Evolutionary conservation across 2,888 invertebrate genomes (phyloP), one percentile per base, ranked within the genome.

Genomic region (Chrysodeixis includens): DNA sequence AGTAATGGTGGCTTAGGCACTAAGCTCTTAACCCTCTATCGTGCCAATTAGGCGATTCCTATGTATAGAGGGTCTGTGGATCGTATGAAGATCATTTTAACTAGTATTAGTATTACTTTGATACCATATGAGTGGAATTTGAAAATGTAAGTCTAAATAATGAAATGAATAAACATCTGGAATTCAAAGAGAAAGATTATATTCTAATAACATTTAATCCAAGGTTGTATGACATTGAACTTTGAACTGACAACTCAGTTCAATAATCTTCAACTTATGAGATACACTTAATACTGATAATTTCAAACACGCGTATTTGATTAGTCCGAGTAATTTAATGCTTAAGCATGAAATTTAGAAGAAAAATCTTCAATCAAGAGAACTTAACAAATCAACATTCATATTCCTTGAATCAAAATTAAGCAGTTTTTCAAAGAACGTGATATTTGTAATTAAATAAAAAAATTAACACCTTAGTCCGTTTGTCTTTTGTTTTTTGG

Each of bases 1-100:
- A 40, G 35, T 35, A 49, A 49, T 18, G 46, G 46, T 18, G 46
- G 46, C 46, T 49, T 49, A 49, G 46, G 46, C 46, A 20, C 46
- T 49, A 49, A 49, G 46, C 46, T 18, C 20, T 10, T 10, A 49
- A 49, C 46, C 18, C 46, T 20, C 46, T 49, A 20, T 49, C 46
- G 4, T 2, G 20, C 18, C 18, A 49, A 49, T 18, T 49, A 49
- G 20, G 46, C 46, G 18, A 49, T 49, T 40, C 20, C 46, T 18
- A 5, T 12, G 46, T 49, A 20, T 49, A 9, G 20, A n/a, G 44
- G 44, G n/a, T n/a, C 6, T 16, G 10, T 9, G 46, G 16, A 49
- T 49, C 46, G 18, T 10, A 49, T 3, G 4, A 20, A 20, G 10
- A 18, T 46, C 3, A 49, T 49, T 49, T 49, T 49, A 49, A 3